A percentile compares a stretch with the other conserved stretches of the same genome.
Conservation (phyloP, 2,888 invertebrate species). For the Drosophila monieri region DNA sequence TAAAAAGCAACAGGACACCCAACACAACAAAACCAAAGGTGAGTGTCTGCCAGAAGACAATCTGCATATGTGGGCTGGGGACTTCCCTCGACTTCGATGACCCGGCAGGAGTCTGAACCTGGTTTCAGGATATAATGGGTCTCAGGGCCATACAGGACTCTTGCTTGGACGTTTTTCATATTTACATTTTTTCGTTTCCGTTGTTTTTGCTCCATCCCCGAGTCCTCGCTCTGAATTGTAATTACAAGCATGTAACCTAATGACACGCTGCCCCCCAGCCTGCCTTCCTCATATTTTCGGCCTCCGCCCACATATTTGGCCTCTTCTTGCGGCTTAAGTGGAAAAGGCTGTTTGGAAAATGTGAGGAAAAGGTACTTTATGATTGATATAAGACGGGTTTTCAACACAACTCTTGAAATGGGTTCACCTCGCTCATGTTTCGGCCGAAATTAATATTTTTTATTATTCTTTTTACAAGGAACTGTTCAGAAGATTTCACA, state of each 20-base stretch:
- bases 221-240: slow-evolving; percentile 68
- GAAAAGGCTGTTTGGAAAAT: slow-evolving; percentile 62
- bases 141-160: neutral
- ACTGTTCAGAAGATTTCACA: too few species aligned
- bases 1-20: slow-evolving; percentile 3
- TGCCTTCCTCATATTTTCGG: neutral
- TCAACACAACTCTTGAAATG: neutral
- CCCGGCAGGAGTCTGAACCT: slow-evolving; percentile 32
- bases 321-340: slow-evolving; percentile 51
- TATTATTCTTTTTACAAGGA: too few species aligned
- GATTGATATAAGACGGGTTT: neutral
- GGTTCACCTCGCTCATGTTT: neutral
- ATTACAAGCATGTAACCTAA: slow-evolving; percentile 76
- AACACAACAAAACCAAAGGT: neutral
- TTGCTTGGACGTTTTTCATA: neutral
- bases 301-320: slow-evolving; percentile 12
- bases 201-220: neutral
- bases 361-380: slow-evolving; percentile 1
- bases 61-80: slow-evolving; percentile 41
- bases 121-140: slow-evolving; percentile 4
- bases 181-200: neutral
- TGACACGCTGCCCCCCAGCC: slow-evolving; percentile 58
- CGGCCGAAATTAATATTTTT: too few species aligned
- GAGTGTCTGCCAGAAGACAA: slow-evolving; percentile 25
- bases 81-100: slow-evolving; percentile 33